Percentiles rank a stretch among this genome's conserved stretches.
Evolutionary conservation across 2,888 invertebrate species (phyloP).

Genomic region (Ashinkailepas kermadecensis): DNA sequence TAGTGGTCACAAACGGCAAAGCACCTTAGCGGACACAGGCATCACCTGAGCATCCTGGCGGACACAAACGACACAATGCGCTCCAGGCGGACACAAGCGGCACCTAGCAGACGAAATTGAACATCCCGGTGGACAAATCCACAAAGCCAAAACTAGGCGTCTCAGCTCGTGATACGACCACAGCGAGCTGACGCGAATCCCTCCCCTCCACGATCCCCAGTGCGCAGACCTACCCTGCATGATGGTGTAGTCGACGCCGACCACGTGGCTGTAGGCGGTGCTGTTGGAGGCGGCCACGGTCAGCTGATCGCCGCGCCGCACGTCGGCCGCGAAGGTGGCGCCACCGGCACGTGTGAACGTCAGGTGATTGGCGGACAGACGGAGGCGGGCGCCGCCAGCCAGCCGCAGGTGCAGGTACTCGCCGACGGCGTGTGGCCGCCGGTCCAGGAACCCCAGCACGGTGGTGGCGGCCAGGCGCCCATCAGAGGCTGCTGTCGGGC

Average conservation of each 20-base stretch:
- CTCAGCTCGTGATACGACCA: no score
- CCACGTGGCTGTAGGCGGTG: not conserved
- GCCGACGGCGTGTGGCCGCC: not conserved
- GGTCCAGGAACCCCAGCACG: slow-evolving; percentile 10
- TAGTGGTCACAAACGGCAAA: not conserved
- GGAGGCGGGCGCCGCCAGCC: not conserved
- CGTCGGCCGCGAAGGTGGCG: not conserved
- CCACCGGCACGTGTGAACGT: not conserved
- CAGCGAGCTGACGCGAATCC: no score
- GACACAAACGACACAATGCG: no score
- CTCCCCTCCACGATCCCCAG: no score
- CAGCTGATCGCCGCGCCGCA: not conserved
- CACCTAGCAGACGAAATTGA: no score
- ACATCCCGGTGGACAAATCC: no score
- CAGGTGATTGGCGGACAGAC: slow-evolving; percentile 4
- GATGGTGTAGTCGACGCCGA: not conserved
- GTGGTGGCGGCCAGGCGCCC: not conserved
- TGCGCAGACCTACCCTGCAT: not conserved
- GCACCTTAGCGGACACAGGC: no score
- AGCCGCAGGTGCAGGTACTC: not conserved
- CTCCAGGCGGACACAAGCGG: no score
- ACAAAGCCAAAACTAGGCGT: no score
- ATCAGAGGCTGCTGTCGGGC: not conserved
- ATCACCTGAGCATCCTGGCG: no score
- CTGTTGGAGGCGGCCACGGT: not conserved